phyloP scores from a whole-genome alignment of 2,888 invertebrate species.

The Tetragnatha montana region DNA sequence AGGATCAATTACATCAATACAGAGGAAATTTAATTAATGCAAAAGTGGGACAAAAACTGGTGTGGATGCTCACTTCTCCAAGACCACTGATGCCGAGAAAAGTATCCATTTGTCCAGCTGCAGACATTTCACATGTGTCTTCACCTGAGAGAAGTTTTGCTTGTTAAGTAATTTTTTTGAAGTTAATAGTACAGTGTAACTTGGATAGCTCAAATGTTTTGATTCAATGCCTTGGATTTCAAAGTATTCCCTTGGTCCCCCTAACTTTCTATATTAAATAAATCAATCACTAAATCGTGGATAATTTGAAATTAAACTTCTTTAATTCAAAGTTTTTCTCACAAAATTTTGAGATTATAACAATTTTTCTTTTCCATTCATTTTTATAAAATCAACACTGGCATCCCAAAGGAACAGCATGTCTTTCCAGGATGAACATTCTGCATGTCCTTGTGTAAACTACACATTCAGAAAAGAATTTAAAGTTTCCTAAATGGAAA shows the following conservation, averaged over 20 bases:
- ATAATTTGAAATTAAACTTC: too few relatives aligned
- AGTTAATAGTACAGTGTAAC: not conserved
- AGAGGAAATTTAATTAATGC: not conserved
- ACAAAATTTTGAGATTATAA: too few relatives aligned
- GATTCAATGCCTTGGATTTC: not conserved
- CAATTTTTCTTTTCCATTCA: too few relatives aligned
- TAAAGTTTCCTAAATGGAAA: too few relatives aligned
- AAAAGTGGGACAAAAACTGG: not conserved
- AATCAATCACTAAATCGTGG: not conserved
- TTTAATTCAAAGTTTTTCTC: too few relatives aligned
- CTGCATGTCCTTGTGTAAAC: too few relatives aligned
- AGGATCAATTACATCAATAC: not conserved
- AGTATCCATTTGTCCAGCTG: conserved; percentile 90
- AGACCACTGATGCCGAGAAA: conserved; percentile 82
- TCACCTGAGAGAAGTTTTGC: conserved; percentile 80
- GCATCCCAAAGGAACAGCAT: too few relatives aligned
- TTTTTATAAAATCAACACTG: too few relatives aligned
- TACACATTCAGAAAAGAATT: too few relatives aligned
- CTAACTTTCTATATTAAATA: not conserved
- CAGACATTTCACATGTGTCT: conserved; percentile 86
- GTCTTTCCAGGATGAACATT: too few relatives aligned
- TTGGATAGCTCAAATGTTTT: not conserved
- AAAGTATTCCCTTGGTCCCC: not conserved
- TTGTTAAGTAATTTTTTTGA: too few relatives aligned
- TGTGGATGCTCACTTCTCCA: conserved; percentile 41